These are phyloP conservation scores for Dorcus parallelipipedus DNA, from an alignment of 2,888 invertebrate species.

Conservation along the genomic window DNA sequence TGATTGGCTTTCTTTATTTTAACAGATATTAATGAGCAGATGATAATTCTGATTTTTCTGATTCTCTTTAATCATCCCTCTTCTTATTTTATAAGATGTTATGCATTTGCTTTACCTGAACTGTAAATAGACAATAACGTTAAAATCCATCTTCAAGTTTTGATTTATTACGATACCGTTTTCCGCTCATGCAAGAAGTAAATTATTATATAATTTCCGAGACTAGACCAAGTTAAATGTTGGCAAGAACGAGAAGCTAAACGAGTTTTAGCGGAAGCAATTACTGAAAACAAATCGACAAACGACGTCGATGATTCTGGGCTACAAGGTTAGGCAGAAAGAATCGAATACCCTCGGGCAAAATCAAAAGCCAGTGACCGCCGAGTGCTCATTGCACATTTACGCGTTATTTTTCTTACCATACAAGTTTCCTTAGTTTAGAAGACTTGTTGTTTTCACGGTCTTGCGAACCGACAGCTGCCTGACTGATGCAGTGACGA, in stretches of 20 bases:
- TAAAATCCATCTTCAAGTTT: no score
- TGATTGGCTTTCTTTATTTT: no score
- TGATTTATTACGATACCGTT: no score
- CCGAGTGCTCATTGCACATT: slow-evolving; percentile 5
- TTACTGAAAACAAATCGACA: slow-evolving; percentile 13
- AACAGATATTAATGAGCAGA: no score
- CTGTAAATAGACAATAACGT: no score
- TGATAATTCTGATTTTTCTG: no score
- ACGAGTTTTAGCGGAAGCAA: slow-evolving; percentile 17
- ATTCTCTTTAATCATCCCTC: no score
- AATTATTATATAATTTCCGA: no score
- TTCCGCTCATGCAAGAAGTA: no score
- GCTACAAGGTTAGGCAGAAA: slow-evolving; percentile 23
- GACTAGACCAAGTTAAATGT: no score
- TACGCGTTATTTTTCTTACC: not conserved
- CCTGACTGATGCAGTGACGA: not conserved
- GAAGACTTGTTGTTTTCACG: slow-evolving; percentile 1
- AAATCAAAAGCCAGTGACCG: slow-evolving; percentile 27
- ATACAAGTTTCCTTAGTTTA: not conserved
- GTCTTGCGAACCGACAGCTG: slow-evolving; percentile 1
- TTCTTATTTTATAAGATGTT: no score
- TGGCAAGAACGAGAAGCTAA: not conserved
- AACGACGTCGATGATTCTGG: slow-evolving; percentile 17
- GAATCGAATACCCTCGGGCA: slow-evolving; percentile 27
- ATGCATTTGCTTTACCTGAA: no score